These are phyloP conservation scores for Eilema griseolum DNA, from an alignment of 2,888 invertebrate species.

Conservation along the genomic window DNA sequence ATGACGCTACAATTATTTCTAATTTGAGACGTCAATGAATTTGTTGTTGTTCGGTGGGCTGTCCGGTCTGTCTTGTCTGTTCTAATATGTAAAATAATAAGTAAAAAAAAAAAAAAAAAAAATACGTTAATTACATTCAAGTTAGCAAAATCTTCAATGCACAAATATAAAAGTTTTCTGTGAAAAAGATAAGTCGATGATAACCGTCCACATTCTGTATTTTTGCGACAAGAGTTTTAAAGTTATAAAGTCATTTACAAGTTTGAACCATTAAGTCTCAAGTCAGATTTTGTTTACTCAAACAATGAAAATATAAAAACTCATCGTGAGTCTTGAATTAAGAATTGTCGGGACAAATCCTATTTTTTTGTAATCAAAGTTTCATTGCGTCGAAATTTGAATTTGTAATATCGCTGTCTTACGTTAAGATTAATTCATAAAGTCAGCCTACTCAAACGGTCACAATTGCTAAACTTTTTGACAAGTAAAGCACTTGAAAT, in stretches of 20 bases:
- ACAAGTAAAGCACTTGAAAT: slow-evolving; percentile 73
- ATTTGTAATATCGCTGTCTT: slow-evolving; percentile 66
- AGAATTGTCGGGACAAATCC: slow-evolving; percentile 42
- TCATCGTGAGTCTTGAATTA: slow-evolving; percentile 41
- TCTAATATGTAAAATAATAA: no score
- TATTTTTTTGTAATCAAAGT: slow-evolving; percentile 65
- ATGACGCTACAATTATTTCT: no score
- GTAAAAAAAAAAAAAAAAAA: no score
- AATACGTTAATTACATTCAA: background rate
- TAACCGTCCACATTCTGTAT: slow-evolving; percentile 18
- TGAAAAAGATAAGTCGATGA: slow-evolving; percentile 19
- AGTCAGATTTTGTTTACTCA: slow-evolving; percentile 35
- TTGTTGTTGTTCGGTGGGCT: no score
- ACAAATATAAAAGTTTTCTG: slow-evolving; percentile 3
- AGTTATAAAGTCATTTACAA: slow-evolving; percentile 41
- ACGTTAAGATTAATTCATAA: slow-evolving; percentile 70
- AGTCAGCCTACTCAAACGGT: slow-evolving; percentile 63
- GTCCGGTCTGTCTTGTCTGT: no score
- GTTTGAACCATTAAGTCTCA: slow-evolving; percentile 30
- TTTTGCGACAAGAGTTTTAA: slow-evolving; percentile 31
- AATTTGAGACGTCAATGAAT: no score
- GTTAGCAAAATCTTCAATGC: background rate
- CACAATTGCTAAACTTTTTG: slow-evolving; percentile 74
- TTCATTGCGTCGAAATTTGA: slow-evolving; percentile 65
- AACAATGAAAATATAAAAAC: slow-evolving; percentile 36